Conservation (phyloP, 2,797 vertebrate genomes). For the Acrossocheilus wenchowensis region DNA sequence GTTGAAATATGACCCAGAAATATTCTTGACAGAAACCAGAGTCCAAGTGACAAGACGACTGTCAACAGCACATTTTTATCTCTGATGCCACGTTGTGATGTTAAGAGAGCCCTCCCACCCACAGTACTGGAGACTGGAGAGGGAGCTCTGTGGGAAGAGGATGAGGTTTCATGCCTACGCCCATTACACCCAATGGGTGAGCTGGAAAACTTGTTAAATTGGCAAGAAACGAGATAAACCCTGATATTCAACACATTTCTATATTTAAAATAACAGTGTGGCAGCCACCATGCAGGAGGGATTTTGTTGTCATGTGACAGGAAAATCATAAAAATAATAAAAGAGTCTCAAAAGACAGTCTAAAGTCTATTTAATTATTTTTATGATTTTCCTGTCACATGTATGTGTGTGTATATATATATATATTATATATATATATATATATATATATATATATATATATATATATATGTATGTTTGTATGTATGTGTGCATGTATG, state of each 20-base stretch:
- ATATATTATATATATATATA: no score
- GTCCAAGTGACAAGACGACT: background rate
- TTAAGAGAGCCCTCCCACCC: conserved; percentile 73
- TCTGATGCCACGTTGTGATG: conserved; percentile 80
- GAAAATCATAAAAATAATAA: background rate
- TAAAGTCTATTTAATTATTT: no score
- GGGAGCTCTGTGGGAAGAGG: conserved; percentile 32
- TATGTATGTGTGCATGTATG: no score
- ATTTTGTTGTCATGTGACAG: background rate
- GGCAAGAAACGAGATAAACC: background rate
- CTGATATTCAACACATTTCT: background rate
- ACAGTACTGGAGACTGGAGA: conserved; percentile 53
- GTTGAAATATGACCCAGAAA: background rate
- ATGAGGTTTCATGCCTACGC: conserved; percentile 32
- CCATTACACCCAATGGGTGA: conserved; percentile 58
- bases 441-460: no score
- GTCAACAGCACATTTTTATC: conserved; percentile 65
- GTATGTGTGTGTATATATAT: no score
- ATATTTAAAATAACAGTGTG: background rate
- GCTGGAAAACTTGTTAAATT: background rate
- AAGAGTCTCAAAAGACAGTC: no score
- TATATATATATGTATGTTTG: no score
- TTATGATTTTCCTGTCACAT: no score
- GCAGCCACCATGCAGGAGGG: no score
- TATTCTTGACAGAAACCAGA: background rate